Evolutionary conservation across 2,888 invertebrate species (phyloP), one percentile per base, ranked within the genome.

Genomic region (Rutpela maculata): DNA sequence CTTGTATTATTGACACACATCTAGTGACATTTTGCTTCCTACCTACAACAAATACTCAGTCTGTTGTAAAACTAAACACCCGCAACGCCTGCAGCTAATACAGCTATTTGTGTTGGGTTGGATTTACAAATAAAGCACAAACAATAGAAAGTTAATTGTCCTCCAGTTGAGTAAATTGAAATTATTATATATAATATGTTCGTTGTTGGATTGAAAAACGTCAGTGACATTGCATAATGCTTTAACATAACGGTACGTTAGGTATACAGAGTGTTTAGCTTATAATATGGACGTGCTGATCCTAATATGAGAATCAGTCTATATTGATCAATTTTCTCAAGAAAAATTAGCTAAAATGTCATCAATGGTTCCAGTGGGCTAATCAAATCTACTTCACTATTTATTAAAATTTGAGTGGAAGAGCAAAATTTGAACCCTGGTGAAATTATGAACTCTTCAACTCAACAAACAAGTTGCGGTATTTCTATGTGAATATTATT

Each of bases 31-130:
- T 79, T 81, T 60, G 74, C 74, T 77, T 76, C 78, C 78, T 76
- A 76, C 77, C 73, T 77, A 75, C 75, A 65, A 75, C 85, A 81
- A 65, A 59, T 12, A 22, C 59, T 80, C 85, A 78, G 80, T 82
- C 84, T 82, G 85, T 86, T 85, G 86, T 63, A 62, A 71, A 62
- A 31, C 22, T 59, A 59, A 70, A 70, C 72, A 72, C 72, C 72
- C 72, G 72, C 72, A 31, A 72, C 55, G 72, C 72, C 72, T 22
- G 19, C 26, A 50, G 72, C 72, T 35, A 18, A 62, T 62, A 62
- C 35, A 31, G 9, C 31, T 65, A 38, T 65, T 65, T 65, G 38
- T 15, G 35, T 22, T 17, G 35, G 22, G 43, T 55, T 55, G 38
- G 22, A 62, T 60, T 55, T 63, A 63, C 63, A 63, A 62, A 73